phyloP scores from a whole-genome alignment of 1,140 invertebrate species.

The Rhopalosiphum maidis region DNA sequence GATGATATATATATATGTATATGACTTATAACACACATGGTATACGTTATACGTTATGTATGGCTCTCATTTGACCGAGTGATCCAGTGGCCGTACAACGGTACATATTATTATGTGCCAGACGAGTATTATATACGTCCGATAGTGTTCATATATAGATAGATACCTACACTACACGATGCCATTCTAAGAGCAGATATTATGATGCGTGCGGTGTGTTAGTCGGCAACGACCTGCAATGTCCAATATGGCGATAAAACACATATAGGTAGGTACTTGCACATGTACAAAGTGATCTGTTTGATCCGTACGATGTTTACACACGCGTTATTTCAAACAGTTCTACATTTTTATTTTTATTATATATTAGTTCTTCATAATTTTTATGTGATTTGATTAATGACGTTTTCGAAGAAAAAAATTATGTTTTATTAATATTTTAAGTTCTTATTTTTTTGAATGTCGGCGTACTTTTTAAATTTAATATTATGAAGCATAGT shows the following conservation, averaged over 20 bases:
- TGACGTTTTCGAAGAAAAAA: too few species aligned
- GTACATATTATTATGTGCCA: slow-evolving; percentile 8
- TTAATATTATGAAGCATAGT: too few species aligned
- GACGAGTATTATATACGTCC: not conserved
- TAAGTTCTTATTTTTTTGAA: too few species aligned
- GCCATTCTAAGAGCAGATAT: not conserved
- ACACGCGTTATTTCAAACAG: too few species aligned
- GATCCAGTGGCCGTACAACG: slow-evolving; percentile 44
- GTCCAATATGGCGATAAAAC: too few species aligned
- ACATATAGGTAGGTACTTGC: not conserved
- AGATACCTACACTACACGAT: not conserved
- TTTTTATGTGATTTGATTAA: too few species aligned
- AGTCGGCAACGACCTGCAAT: not conserved
- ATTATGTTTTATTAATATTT: too few species aligned
- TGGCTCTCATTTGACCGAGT: not conserved
- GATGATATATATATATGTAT: not conserved
- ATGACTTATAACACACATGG: not conserved
- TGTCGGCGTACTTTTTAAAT: too few species aligned
- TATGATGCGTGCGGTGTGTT: not conserved
- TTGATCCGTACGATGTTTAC: not conserved
- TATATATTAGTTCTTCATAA: too few species aligned
- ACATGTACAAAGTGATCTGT: not conserved
- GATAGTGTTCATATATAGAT: not conserved
- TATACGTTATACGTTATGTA: not conserved
- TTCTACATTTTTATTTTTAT: too few species aligned